These are phyloP conservation scores for Peromyscus melanophrys DNA, from an alignment of 2,797 vertebrate species.

Conservation along the genomic window DNA sequence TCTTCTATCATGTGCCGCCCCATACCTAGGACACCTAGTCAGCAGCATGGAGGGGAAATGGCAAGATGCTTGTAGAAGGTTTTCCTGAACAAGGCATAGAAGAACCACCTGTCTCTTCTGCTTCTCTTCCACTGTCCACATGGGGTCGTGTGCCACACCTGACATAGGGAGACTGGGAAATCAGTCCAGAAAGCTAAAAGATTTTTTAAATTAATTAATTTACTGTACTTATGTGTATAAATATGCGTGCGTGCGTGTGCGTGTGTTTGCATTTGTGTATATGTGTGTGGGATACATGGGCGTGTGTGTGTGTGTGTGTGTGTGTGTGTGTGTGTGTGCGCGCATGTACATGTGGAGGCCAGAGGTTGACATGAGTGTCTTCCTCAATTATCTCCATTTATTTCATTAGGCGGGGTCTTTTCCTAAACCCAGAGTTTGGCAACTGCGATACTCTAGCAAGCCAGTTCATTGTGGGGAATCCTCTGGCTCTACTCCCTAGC, in stretches of 20 bases:
- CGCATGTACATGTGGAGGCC: not conserved
- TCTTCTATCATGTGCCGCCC: not conserved
- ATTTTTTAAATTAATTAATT: not conserved
- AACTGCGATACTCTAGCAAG: not conserved
- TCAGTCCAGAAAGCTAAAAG: not conserved
- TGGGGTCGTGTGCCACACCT: not conserved
- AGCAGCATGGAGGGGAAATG: not conserved
- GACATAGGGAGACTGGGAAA: conserved; percentile 14
- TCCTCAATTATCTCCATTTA: not conserved
- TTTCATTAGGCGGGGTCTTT: not conserved
- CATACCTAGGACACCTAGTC: not conserved
- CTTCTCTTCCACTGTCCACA: not conserved
- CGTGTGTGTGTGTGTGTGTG: not conserved
- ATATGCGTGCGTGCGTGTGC: not conserved
- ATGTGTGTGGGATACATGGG: not conserved
- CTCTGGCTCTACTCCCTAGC: not conserved
- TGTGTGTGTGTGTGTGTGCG: not conserved
- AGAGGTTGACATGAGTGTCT: not conserved
- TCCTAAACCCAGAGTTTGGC: not conserved
- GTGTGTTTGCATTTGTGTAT: not conserved
- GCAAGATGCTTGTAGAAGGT: not conserved
- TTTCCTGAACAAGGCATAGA: not conserved
- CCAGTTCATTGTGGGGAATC: not conserved
- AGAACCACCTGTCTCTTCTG: not conserved
- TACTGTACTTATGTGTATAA: not conserved